Percentiles rank a stretch among this genome's conserved stretches.
Conservation (phyloP, 2,888 invertebrate species). For the Ophraella communa region DNA sequence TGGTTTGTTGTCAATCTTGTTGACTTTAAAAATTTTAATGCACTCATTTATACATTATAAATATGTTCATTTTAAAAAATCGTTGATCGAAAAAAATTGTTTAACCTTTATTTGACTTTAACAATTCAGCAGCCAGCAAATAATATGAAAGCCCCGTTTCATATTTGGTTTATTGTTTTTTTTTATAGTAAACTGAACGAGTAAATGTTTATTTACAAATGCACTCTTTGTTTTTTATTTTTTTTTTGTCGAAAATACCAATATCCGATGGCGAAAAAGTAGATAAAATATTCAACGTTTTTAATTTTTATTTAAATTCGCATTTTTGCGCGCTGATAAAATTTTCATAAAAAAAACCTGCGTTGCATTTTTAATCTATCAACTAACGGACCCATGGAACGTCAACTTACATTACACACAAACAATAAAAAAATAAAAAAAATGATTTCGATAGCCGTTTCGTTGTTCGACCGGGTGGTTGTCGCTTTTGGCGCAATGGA, state of each 20-base stretch:
- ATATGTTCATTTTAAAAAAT: too few species aligned
- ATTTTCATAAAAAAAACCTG: neutral
- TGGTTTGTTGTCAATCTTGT: too few species aligned
- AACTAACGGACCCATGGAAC: neutral
- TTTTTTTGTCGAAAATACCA: slow-evolving; percentile 1
- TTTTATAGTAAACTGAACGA: neutral
- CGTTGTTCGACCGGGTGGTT: neutral
- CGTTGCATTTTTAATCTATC: neutral
- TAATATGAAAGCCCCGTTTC: neutral
- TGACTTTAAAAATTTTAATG: too few species aligned
- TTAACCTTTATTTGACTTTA: neutral
- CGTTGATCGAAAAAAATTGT: too few species aligned
- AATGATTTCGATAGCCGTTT: neutral
- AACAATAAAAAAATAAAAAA: neutral
- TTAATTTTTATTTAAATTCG: slow-evolving; percentile 1
- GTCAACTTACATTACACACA: slow-evolving; percentile 6
- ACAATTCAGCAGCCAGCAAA: neutral
- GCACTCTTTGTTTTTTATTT: neutral
- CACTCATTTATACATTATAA: too few species aligned
- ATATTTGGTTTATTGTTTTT: neutral
- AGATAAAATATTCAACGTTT: slow-evolving; percentile 4
- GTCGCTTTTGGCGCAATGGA: neutral
- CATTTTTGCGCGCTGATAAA: slow-evolving; percentile 3
- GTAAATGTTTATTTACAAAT: neutral
- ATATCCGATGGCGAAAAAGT: slow-evolving; percentile 1